Evolutionary conservation across 2,113 vertebrate species (phyloP).

Genomic region (Podarcis raffonei): DNA sequence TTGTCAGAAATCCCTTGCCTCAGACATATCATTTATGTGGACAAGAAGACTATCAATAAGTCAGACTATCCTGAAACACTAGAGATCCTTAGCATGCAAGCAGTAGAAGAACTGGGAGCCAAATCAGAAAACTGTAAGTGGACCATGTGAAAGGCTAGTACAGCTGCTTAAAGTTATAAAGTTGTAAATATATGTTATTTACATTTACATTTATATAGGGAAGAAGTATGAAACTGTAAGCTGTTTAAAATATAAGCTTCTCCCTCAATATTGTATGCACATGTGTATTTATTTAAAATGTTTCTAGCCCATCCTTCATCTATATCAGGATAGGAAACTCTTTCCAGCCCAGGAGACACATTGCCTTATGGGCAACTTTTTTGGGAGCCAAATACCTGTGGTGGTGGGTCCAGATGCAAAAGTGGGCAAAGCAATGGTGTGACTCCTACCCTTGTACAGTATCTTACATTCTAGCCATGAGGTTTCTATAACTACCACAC

Average conservation of each 20-base stretch:
- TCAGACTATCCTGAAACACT: constrained; percentile 85
- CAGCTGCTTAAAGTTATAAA: too few relatives aligned
- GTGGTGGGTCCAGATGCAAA: too few relatives aligned
- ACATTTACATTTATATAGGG: too few relatives aligned
- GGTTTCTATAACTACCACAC: too few relatives aligned
- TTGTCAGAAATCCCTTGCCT: constrained; percentile 81
- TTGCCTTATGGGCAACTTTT: too few relatives aligned
- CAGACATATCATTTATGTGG: constrained; percentile 91
- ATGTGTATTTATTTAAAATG: neutral
- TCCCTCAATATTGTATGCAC: neutral
- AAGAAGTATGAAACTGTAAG: too few relatives aligned
- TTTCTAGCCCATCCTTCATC: neutral
- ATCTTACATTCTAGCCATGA: too few relatives aligned
- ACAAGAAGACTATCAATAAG: constrained; percentile 83
- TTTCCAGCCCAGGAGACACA: too few relatives aligned
- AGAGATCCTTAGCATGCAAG: constrained; percentile 87
- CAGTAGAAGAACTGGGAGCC: constrained; percentile 86
- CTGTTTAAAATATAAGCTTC: neutral
- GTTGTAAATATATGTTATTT: neutral
- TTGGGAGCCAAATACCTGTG: too few relatives aligned
- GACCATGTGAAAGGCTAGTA: constrained; percentile 22
- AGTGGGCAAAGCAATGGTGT: too few relatives aligned
- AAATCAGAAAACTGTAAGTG: constrained; percentile 91
- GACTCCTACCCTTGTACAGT: too few relatives aligned
- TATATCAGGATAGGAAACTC: too few relatives aligned